Evolutionary conservation across 2,888 invertebrate species (phyloP).

Genomic region (Luperina testacea): DNA sequence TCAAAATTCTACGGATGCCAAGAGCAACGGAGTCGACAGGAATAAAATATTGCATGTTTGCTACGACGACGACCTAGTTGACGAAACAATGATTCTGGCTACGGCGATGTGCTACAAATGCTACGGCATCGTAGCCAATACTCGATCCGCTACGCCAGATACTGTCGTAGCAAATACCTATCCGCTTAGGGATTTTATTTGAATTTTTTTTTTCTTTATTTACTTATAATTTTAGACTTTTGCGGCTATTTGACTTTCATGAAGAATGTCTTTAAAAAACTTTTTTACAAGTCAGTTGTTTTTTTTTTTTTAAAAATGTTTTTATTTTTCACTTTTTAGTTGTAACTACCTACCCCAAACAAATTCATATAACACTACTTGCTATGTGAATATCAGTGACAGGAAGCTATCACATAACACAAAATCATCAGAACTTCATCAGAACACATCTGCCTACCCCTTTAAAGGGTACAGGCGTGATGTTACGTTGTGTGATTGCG

Average conservation of each 20-base stretch:
- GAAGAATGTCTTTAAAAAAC: neutral
- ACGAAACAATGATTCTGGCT: neutral
- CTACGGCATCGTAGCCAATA: conserved; percentile 1
- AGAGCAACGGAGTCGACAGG: neutral
- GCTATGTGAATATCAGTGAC: no score
- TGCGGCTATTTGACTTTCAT: neutral
- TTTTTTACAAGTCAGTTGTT: no score
- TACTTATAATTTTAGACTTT: neutral
- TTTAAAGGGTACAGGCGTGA: no score
- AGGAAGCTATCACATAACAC: no score
- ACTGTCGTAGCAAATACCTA: neutral
- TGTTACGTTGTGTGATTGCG: no score
- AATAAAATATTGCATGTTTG: neutral
- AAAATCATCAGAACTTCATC: no score
- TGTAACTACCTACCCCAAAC: no score
- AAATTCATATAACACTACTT: no score
- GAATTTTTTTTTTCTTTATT: neutral
- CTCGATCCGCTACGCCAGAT: neutral
- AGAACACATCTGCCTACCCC: no score
- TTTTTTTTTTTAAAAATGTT: no score
- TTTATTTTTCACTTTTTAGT: no score
- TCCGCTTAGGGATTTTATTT: neutral
- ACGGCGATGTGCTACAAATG: neutral
- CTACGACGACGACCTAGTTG: conserved; percentile 5
- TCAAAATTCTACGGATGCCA: neutral